Evolutionary conservation across 2,888 invertebrate genomes (phyloP).

Genomic region (Apotomis turbidana): DNA sequence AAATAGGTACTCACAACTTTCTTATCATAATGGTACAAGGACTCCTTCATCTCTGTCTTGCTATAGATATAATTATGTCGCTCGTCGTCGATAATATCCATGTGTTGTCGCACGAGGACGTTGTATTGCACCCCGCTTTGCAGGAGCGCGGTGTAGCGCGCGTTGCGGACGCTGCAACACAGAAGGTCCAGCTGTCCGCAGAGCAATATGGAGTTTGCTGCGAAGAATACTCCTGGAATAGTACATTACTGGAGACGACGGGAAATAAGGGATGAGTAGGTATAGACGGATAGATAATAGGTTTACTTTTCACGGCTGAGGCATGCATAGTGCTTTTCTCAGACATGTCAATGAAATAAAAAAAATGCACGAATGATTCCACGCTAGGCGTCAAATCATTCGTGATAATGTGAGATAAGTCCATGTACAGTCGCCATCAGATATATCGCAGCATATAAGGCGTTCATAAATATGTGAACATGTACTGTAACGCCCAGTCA

Average conservation of each 20-base stretch:
- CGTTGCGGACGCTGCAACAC: constrained; percentile 72
- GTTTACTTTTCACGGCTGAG: too few species aligned
- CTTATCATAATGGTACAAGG: constrained; percentile 65
- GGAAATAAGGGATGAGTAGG: too few species aligned
- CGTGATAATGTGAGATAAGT: too few species aligned
- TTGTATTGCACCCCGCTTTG: constrained; percentile 57
- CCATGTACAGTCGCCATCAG: too few species aligned
- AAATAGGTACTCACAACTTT: constrained; percentile 55
- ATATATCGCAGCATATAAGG: too few species aligned
- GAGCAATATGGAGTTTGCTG: constrained; percentile 68
- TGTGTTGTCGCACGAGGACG: constrained; percentile 48
- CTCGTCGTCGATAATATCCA: constrained; percentile 61
- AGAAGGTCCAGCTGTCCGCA: constrained; percentile 76
- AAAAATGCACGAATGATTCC: too few species aligned
- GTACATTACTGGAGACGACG: not conserved
- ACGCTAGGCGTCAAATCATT: too few species aligned
- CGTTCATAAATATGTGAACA: too few species aligned
- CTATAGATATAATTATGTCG: constrained; percentile 66
- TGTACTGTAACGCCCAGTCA: too few species aligned
- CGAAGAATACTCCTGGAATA: constrained; percentile 70
- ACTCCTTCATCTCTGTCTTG: constrained; percentile 56
- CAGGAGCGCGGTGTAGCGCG: constrained; percentile 67
- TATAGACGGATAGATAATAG: too few species aligned
- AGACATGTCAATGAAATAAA: too few species aligned
- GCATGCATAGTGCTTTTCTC: too few species aligned